Base-by-base conservation (phyloP, 2,113 vertebrate species). In the Tetraodon nigroviridis region DNA sequence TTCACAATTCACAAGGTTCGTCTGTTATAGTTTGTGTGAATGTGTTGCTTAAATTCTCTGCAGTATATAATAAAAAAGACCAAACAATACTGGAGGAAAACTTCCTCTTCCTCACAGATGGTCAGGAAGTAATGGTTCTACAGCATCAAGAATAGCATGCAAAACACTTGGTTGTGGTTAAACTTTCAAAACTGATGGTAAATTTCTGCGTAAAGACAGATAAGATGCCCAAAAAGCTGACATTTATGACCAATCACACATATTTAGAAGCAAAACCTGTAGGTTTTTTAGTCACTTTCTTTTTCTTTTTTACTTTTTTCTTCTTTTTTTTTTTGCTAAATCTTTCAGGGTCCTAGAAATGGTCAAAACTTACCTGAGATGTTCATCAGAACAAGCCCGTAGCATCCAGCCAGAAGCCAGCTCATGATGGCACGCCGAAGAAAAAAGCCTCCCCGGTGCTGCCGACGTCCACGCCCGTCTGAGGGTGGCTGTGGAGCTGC, bases 61-160 rank as follows among this genome's bases (percentile, higher is more conserved):
- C 13, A 22, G 2, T 13, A 4, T 48, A 10, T 32, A 51, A 56
- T 37, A 27, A 56, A 57, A 53, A 29, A 58, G 47, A 21, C 20
- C 20, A 61, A 0, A 50, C 2, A 3, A 47, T 17, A 47, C 24
- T 0, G 51, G 22, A 57, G 24, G 13, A 61, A n/a, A 70, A 91
- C 86, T 90, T 91, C 90, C 90, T 85, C 87, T 88, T 90, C 79
- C 40, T 53, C 58, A 73, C 89, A 91, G 90, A 83, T 90, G 87
- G 76, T 21, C 87, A 87, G 88, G 85, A 89, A 87, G 75, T 83
- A 51, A 57, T 58, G 67, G 64, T 71, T 58, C 54, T 53, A 62
- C 57, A 19, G 53, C 58, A 56, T 65, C 73, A 81, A 82, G 77
- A 84, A 87, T 80, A 86, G 61, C 77, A 86, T 88, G 79, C 80